Base-by-base conservation (phyloP, 1,140 invertebrate species). In the Caenorhabditis elegans region DNA sequence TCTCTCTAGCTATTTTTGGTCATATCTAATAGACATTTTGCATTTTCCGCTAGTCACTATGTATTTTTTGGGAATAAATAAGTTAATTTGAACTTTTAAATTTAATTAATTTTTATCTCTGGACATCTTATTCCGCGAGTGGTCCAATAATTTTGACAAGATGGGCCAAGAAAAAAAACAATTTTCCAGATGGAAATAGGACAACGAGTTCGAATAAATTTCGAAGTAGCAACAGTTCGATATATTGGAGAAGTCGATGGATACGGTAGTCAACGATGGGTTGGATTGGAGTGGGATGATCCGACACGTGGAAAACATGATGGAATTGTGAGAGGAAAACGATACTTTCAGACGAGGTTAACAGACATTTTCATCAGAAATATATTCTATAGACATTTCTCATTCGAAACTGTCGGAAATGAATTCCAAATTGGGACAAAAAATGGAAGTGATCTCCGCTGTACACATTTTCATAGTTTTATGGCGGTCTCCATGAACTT, bases 221-320 rank as follows among this genome's bases (percentile, higher is more conserved):
- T 13, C 8, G 60, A 70, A 24, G 13, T 11, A 1, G 60, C 60
- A 6, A 70, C 60, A 22, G 10, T 70, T 5, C 31, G 82, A 17
- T 84, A 70, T 34, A 46, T 84, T 17, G 82, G 82, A 13, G 19
- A 28, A 39, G 65, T 84, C 5, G 65, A 76, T 11, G 79, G 79
- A 48, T 70, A 82, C 34, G 79, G 43, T 31, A 11, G 15, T 24
- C 82, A 78, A 36, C 28, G 28, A 46, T 84, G 82, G 82, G 39
- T 81, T 47, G 82, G 82, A 17, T 31, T 84, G 2, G 82, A 84
- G 28, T 84, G 78, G 80, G 70, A 81, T 28, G 76, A 82, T 60
- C 36, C 65, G 22, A 48, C 1, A 13, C 39, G 65, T 26, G 82
- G 82, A 19, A 84, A 84, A 43, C 82, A 84, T 60, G 82, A 84